A percentile compares a stretch with the other conserved stretches of the same genome.
These are phyloP conservation scores for Vanacampus margaritifer DNA, from an alignment of 2,113 vertebrate genomes.

Conservation along the genomic window DNA sequence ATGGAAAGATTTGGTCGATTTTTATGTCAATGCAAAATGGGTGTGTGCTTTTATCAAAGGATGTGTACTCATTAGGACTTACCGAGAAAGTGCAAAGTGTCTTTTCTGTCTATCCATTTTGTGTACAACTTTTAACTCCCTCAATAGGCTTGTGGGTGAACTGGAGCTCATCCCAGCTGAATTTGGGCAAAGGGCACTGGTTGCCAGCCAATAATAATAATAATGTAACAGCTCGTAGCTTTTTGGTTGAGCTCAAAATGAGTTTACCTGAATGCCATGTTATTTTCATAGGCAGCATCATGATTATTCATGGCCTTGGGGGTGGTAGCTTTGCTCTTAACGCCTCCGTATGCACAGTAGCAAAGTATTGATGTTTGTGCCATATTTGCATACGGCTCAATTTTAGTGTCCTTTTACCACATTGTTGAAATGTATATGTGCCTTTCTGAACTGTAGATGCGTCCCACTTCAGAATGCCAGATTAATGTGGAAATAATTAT, in stretches of 20 bases:
- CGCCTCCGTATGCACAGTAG: neutral
- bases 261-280: neutral
- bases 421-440: conserved; percentile 14
- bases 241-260: neutral
- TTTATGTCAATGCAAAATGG: neutral
- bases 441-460: conserved; percentile 29
- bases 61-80: conserved; percentile 12
- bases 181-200: neutral
- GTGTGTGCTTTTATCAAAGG: neutral
- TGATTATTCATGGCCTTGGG: conserved; percentile 23
- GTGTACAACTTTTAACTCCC: neutral
- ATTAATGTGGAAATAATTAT: neutral
- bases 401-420: conserved; percentile 21
- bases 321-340: conserved; percentile 16
- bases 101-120: neutral
- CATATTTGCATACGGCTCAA: neutral
- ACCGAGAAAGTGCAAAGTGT: neutral
- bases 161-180: neutral
- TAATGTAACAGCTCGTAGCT: neutral
- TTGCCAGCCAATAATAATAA: neutral
- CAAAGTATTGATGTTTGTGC: conserved; percentile 6
- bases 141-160: neutral
- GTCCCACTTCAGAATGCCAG: neutral
- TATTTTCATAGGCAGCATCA: neutral
- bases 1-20: neutral